Evolutionary conservation across 2,888 invertebrate genomes (phyloP).

Genomic region (Dicycla oo): DNA sequence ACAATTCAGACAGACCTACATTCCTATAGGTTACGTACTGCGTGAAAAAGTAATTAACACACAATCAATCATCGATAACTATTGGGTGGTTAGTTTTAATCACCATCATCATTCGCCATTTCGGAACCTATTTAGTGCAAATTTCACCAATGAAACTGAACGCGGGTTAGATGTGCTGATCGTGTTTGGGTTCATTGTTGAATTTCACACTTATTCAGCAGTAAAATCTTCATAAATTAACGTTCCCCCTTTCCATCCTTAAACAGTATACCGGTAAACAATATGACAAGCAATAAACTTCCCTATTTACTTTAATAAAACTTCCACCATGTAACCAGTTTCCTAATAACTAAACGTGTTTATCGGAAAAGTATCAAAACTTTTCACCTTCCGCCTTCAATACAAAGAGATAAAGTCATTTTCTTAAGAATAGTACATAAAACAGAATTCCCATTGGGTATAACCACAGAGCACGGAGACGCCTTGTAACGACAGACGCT

Average conservation of each 20-base stretch:
- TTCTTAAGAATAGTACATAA: slow-evolving; percentile 48
- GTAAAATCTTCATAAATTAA: not conserved
- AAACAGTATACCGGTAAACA: not conserved
- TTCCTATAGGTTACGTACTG: not conserved
- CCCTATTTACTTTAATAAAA: slow-evolving; percentile 3
- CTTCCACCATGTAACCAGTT: slow-evolving; percentile 19
- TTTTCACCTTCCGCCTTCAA: slow-evolving; percentile 32
- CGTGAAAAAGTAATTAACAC: slow-evolving; percentile 26
- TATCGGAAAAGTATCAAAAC: slow-evolving; percentile 41
- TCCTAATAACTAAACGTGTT: slow-evolving; percentile 45
- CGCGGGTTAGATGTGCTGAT: not conserved
- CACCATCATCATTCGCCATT: not conserved
- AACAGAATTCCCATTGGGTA: slow-evolving; percentile 35
- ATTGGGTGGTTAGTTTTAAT: slow-evolving; percentile 21
- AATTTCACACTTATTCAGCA: not conserved
- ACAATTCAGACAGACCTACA: not conserved
- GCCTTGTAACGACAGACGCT: too few species aligned
- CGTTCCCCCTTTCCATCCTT: not conserved
- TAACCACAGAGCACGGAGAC: not conserved
- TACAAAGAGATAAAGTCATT: slow-evolving; percentile 45
- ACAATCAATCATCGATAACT: slow-evolving; percentile 18
- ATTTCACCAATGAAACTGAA: not conserved
- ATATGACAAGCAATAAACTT: slow-evolving; percentile 19
- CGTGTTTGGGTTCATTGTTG: too few species aligned
- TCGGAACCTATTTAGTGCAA: not conserved